Base-by-base conservation (phyloP, 2,113 vertebrate species). In the Danionella cerebrum region DNA sequence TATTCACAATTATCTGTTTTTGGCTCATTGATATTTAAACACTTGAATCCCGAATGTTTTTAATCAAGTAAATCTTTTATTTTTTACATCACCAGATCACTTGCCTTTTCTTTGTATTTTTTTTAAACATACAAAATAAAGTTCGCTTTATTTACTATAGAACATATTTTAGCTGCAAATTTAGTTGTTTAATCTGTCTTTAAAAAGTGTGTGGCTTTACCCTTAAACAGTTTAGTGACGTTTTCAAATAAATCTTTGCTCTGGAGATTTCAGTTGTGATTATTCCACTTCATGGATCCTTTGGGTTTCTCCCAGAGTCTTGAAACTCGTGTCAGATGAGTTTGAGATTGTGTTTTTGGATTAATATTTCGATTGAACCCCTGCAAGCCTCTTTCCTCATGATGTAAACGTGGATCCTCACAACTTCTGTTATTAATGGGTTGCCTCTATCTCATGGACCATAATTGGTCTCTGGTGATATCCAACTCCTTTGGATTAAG, bases 401-500 rank as follows among this genome's bases (percentile, higher is more conserved):
- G 48, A 63, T 76, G 71, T 70, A 69, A 69, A 69, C 31, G 55
- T 18, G 64, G 75, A 73, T 77, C 72, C 53, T 62, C 73, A 70
- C 67, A 73, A 72, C 75, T 79, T 71, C 74, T 67, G 78, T 84
- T 84, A 86, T 85, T 84, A 84, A 85, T 83, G 82, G 71, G 12
- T 41, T 54, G 70, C 68, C 78, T 79, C 79, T 80, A 79, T 86
- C 86, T 85, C 75, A 77, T 67, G 73, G 78, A 69, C 69, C 73
- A 62, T 84, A 85, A 87, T 89, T 88, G 84, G 83, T 86, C 84
- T 83, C 77, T 71, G 73, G 77, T 84, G 85, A 85, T 87, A 82
- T 78, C 83, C 36, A 74, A 79, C 76, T 75, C 54, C 83, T 83
- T 76, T 83, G 60, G 86, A 87, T 89, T 85, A 86, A 84, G 84